Evolutionary conservation across 1,140 invertebrate genomes (phyloP).

Genomic region (Brachionus rotundiformis): DNA sequence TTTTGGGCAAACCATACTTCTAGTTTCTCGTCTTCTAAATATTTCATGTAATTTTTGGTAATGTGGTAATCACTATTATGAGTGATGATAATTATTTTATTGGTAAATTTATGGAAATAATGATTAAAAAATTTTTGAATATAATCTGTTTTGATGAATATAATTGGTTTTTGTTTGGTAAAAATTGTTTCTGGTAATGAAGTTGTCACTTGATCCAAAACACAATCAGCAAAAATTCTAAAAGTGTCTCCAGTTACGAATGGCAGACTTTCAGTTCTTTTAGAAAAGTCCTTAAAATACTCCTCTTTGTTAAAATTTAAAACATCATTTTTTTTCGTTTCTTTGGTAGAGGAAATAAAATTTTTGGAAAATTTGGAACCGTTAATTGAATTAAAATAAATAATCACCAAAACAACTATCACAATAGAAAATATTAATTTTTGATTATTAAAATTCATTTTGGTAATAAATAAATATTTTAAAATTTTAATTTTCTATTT

Average conservation of each 20-base stretch:
- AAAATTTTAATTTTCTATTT: too few relatives aligned
- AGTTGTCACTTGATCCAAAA: not conserved
- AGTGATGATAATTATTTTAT: not conserved
- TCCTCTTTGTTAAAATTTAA: not conserved
- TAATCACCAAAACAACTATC: too few relatives aligned
- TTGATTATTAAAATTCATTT: too few relatives aligned
- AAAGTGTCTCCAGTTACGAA: conserved; percentile 25
- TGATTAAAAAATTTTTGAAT: not conserved
- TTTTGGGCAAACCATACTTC: not conserved
- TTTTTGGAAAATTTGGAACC: too few relatives aligned
- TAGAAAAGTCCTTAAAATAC: not conserved
- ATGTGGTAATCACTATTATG: conserved; percentile 7
- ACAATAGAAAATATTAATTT: too few relatives aligned
- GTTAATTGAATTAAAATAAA: too few relatives aligned
- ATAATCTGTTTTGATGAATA: conserved; percentile 3
- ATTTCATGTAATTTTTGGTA: not conserved
- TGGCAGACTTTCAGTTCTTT: not conserved
- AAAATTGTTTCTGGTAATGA: not conserved
- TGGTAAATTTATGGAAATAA: not conserved
- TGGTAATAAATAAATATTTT: too few relatives aligned
- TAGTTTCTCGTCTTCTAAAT: not conserved
- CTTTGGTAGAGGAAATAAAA: too few relatives aligned
- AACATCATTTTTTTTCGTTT: too few relatives aligned
- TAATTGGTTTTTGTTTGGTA: not conserved
- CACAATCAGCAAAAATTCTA: not conserved